phyloP scores from a whole-genome alignment of 2,888 invertebrate genomes.

The Caenorhabditis angaria region DNA sequence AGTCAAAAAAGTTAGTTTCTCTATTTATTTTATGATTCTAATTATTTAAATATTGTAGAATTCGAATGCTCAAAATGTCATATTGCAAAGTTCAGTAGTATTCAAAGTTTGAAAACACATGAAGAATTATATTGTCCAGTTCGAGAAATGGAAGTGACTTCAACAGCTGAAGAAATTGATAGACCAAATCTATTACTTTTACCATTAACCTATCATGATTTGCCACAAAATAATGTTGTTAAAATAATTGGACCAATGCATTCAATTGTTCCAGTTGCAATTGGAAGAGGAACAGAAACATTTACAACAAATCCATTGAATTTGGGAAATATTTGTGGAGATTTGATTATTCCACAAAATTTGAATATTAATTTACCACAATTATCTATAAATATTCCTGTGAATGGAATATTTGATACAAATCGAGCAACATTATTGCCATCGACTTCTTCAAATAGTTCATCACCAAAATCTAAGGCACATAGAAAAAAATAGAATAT shows the following conservation, averaged over 20 bases:
- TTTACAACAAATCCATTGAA: conserved; percentile 20
- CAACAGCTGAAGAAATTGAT: background rate
- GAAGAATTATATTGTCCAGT: conserved; percentile 40
- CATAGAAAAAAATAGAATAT: background rate
- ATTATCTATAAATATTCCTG: conserved; percentile 29
- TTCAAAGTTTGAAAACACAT: conserved; percentile 42
- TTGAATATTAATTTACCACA: conserved; percentile 18
- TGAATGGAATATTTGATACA: conserved; percentile 23
- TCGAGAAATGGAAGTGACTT: background rate
- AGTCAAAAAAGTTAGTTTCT: background rate
- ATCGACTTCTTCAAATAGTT: background rate
- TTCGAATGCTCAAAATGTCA: conserved; percentile 43
- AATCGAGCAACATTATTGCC: background rate
- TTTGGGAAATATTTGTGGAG: conserved; percentile 15
- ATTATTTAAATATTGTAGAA: too few relatives aligned
- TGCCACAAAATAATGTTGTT: conserved; percentile 20
- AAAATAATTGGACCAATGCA: conserved; percentile 54
- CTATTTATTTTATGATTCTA: background rate
- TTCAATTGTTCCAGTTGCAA: conserved; percentile 54
- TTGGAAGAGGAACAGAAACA: conserved; percentile 24
- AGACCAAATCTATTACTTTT: conserved; percentile 17
- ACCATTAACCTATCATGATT: conserved; percentile 28
- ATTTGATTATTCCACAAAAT: conserved; percentile 20
- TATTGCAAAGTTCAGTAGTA: conserved; percentile 46
- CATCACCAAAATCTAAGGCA: background rate